Conservation (phyloP, 1,140 invertebrate species). For the Sminthurinus signatus region DNA sequence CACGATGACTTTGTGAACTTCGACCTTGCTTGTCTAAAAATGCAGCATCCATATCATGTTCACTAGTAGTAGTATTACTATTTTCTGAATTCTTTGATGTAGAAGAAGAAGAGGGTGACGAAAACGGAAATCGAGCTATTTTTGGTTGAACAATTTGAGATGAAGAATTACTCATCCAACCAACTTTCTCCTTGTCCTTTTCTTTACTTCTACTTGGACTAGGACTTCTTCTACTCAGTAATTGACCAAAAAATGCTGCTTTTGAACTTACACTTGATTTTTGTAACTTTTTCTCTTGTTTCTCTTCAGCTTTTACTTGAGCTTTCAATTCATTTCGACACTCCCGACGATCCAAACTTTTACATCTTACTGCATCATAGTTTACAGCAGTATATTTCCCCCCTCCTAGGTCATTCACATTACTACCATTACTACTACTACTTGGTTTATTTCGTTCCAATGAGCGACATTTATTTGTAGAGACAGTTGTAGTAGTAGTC, state of each 20-base stretch:
- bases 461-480: constrained; percentile 30
- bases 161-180: not conserved
- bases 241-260: constrained; percentile 39
- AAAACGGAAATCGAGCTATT: constrained; percentile 30
- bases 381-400: constrained; percentile 32
- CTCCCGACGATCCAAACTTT: constrained; percentile 23
- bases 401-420: constrained; percentile 17
- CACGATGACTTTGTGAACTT: constrained; percentile 57
- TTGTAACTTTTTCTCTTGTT: constrained; percentile 28
- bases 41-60: constrained; percentile 35
- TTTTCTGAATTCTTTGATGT: not conserved
- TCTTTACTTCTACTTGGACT: constrained; percentile 35
- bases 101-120: too few species aligned
- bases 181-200: constrained; percentile 26
- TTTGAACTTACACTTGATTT: constrained; percentile 36
- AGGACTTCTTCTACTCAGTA: constrained; percentile 34
- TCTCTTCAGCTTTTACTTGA: constrained; percentile 22
- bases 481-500: too few species aligned
- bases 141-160: constrained; percentile 15
- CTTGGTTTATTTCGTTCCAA: constrained; percentile 30
- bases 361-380: constrained; percentile 27
- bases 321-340: constrained; percentile 14
- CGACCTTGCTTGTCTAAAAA: constrained; percentile 67
- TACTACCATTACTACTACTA: not conserved
- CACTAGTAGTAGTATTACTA: too few species aligned